Evolutionary conservation across 2,888 invertebrate species (phyloP).

Genomic region (Erebia aethiops): DNA sequence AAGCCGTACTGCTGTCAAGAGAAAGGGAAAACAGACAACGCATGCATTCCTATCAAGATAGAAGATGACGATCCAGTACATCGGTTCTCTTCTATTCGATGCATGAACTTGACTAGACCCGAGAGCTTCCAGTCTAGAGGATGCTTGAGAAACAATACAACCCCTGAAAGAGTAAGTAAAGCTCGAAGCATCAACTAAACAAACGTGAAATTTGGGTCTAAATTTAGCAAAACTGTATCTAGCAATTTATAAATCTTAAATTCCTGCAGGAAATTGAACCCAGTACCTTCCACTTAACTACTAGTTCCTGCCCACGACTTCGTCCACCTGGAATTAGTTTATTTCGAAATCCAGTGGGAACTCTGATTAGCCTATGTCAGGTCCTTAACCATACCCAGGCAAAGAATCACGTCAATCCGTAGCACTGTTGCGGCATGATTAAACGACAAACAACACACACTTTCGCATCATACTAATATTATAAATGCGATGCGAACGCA

Average conservation of each 20-base stretch:
- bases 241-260: no score
- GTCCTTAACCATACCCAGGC: background rate
- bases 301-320: no score
- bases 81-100: slow-evolving; percentile 50
- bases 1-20: slow-evolving; percentile 51
- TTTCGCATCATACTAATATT: background rate
- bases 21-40: slow-evolving; percentile 45
- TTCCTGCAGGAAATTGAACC: no score
- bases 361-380: no score
- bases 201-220: no score
- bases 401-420: no score
- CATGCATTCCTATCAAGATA: slow-evolving; percentile 48
- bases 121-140: slow-evolving; percentile 50
- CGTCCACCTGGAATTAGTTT: no score
- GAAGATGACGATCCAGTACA: slow-evolving; percentile 52
- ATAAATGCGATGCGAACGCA: background rate
- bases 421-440: background rate
- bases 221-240: no score
- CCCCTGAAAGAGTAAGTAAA: slow-evolving; percentile 46
- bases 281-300: no score
- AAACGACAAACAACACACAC: no score
- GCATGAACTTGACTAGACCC: slow-evolving; percentile 54
- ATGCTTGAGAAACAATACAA: slow-evolving; percentile 46
- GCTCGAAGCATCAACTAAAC: no score
- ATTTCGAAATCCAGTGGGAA: no score